A percentile compares a stretch with the other conserved stretches of the same genome.
These are phyloP conservation scores for Caligus rogercresseyi DNA, from an alignment of 1,140 invertebrate genomes.

Conservation along the genomic window DNA sequence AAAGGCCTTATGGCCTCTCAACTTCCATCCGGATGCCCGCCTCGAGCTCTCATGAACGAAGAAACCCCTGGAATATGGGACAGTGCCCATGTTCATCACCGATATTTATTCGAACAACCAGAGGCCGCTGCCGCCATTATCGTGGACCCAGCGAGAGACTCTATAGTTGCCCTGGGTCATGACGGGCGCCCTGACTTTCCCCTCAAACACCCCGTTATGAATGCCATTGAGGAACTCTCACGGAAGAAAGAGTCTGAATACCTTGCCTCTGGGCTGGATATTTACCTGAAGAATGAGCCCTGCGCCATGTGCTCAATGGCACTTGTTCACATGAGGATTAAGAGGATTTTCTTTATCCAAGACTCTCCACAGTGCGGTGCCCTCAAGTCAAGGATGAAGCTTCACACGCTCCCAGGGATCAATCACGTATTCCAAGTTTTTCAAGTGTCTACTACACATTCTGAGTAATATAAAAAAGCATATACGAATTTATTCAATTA, in stretches of 20 bases:
- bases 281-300: conserved; percentile 64
- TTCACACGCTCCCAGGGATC: conserved; percentile 55
- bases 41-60: background rate
- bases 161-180: background rate
- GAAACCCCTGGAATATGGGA: background rate
- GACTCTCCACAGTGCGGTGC: conserved; percentile 41
- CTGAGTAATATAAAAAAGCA: too few species aligned
- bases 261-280: conserved; percentile 70
- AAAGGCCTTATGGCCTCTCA: background rate
- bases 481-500: too few species aligned
- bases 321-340: conserved; percentile 63
- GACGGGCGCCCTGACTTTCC: background rate
- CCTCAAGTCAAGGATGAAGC: conserved; percentile 45
- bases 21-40: background rate
- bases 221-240: background rate
- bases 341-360: conserved; percentile 57
- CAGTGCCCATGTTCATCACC: background rate
- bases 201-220: background rate
- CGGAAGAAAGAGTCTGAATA: conserved; percentile 33
- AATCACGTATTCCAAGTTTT: conserved; percentile 84
- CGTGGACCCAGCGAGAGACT: background rate
- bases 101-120: background rate
- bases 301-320: conserved; percentile 90
- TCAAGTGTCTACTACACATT: too few species aligned
- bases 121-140: background rate